Evolutionary conservation across 92 coral and sea anemone genomes (phyloP), one percentile per base, ranked within the genome.

Genomic region (Epizoanthus illoricatus): DNA sequence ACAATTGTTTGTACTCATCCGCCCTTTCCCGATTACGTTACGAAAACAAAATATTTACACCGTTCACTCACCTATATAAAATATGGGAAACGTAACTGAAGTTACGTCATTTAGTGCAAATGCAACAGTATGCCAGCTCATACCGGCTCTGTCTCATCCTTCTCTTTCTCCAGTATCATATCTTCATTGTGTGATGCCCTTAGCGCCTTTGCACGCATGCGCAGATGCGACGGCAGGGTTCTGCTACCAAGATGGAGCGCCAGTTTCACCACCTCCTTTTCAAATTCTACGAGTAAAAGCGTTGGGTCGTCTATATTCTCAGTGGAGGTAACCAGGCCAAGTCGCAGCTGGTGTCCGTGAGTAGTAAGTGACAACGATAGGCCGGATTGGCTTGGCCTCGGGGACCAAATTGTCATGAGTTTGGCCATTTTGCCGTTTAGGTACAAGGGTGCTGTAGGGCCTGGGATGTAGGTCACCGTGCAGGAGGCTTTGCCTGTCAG

Each of bases 351-450:
- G 3, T 92, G 88, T 28, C 89, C 94, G 69, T 93, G 92, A 67
- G 91, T 86, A 60, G 90, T 79, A 45, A 93, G 54, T 21, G 92
- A 88, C 49, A 93, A 62, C 19, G 94, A 86, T 52, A 93, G 68
- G 60, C 94, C 97, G 18, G 78, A 42, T 43, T 85, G 82, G 11
- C 89, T 90, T 43, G 83, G 80, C 62, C 89, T 85, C 8, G 97
- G 94, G 8, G 87, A 58, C 92, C 92, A 93, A 58, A 88, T 81
- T 13, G 97, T 85, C 97, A 93, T 93, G 42, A 84, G 79, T 69
- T 91, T 93, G 2, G 94, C 91, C 92, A 93, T 93, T 68, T 91
- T 93, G 16, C 97, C 92, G 57, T 91, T 86, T 20, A 93, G 84
- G 74, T 91, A 93, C 63, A 91, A 85, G 7, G 97, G 97, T 41